These are phyloP conservation scores for Oreotrochilus melanogaster DNA, from an alignment of 2,113 vertebrate species.

Conservation along the genomic window DNA sequence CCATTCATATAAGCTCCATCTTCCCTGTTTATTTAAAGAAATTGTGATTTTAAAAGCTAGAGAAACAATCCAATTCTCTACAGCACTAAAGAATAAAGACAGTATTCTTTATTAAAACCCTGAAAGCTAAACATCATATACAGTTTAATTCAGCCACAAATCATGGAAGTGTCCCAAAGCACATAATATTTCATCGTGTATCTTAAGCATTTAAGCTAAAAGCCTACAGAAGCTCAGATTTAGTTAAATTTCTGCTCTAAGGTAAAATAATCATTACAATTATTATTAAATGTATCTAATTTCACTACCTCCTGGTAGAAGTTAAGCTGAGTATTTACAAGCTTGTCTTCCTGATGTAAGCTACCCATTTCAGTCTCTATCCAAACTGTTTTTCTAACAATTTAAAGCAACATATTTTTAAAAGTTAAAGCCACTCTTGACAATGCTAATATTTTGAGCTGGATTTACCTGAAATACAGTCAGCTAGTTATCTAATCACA, in stretches of 20 bases:
- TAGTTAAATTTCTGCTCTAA: neutral
- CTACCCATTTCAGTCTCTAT: neutral
- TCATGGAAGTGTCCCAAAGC: neutral
- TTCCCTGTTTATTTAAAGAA: neutral
- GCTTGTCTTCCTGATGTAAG: neutral
- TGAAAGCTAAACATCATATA: neutral
- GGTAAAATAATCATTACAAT: neutral
- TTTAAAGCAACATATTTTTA: neutral
- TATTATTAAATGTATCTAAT: neutral
- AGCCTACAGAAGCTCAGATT: neutral
- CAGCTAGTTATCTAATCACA: neutral
- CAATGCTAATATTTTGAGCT: neutral
- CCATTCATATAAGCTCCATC: neutral
- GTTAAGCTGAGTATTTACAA: neutral
- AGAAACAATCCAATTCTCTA: neutral
- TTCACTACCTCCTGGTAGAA: neutral
- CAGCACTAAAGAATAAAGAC: neutral
- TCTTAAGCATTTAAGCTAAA: neutral
- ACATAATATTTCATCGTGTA: neutral
- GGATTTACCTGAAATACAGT: neutral
- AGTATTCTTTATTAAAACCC: neutral
- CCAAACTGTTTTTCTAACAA: neutral
- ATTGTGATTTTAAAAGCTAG: neutral
- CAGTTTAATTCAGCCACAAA: neutral
- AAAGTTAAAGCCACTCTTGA: neutral